A percentile compares a stretch with the other conserved stretches of the same genome.
Evolutionary conservation across 1,140 invertebrate species (phyloP).

Genomic region (Callitettix versicolor): DNA sequence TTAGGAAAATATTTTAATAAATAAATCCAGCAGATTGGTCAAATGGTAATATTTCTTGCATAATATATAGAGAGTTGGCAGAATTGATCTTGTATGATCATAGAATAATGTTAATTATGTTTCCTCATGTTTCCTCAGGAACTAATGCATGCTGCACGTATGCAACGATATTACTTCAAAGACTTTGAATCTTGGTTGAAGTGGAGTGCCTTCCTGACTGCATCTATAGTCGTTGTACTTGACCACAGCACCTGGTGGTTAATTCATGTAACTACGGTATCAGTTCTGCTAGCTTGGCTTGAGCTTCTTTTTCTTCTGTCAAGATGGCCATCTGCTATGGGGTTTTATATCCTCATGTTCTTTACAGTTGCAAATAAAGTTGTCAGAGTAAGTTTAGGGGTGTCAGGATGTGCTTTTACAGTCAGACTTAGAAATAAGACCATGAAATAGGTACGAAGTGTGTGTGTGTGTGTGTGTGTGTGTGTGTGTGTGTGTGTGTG

Average conservation of each 20-base stretch:
- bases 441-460: too few species aligned
- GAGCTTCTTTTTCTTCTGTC: constrained; percentile 42
- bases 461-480: too few species aligned
- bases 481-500: too few species aligned
- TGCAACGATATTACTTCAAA: constrained; percentile 20
- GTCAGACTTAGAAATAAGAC: neutral
- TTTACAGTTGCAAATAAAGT: constrained; percentile 37
- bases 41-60: too few species aligned
- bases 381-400: constrained; percentile 32
- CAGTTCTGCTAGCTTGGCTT: constrained; percentile 40
- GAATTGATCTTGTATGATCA: too few species aligned
- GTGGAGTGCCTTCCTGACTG: constrained; percentile 17
- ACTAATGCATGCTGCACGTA: constrained; percentile 19
- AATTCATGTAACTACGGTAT: constrained; percentile 37
- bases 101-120: too few species aligned
- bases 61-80: too few species aligned
- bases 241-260: constrained; percentile 30
- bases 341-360: constrained; percentile 42
- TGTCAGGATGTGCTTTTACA: neutral
- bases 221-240: constrained; percentile 10
- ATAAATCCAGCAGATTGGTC: too few species aligned
- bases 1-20: too few species aligned
- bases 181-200: constrained; percentile 26
- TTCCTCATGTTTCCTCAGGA: constrained; percentile 21
- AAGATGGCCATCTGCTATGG: constrained; percentile 36